phyloP scores from a whole-genome alignment of 2,888 invertebrate species.

The Andrena chrysosceles region DNA sequence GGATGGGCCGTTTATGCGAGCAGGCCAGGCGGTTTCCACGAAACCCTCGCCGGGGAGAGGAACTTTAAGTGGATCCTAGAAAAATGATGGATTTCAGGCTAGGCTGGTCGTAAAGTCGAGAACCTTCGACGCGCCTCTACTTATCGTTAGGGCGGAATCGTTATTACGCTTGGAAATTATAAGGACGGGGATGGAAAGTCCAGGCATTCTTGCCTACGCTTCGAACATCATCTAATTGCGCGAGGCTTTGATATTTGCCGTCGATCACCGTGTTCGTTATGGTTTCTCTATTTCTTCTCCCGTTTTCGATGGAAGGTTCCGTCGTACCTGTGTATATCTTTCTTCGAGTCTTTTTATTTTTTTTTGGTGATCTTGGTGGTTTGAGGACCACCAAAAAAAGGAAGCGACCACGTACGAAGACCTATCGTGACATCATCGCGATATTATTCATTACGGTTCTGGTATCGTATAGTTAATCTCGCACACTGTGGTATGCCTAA shows the following conservation, averaged over 20 bases:
- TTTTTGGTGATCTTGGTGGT: not conserved
- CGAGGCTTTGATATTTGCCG: constrained; percentile 14
- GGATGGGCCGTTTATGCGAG: constrained; percentile 2
- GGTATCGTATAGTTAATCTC: constrained; percentile 68
- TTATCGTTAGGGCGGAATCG: constrained; percentile 26
- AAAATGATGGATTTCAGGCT: constrained; percentile 53
- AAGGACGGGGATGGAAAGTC: constrained; percentile 20
- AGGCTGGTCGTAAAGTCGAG: constrained; percentile 36
- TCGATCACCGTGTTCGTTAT: not conserved
- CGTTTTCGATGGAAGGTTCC: not conserved
- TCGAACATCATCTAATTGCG: constrained; percentile 1
- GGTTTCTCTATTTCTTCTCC: not conserved
- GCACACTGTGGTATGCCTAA: constrained; percentile 63
- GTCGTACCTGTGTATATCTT: not conserved
- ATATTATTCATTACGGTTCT: constrained; percentile 67
- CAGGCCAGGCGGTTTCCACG: constrained; percentile 28
- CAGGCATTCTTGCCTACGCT: constrained; percentile 3
- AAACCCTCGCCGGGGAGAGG: constrained; percentile 37
- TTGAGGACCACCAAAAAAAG: constrained; percentile 25
- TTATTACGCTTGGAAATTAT: constrained; percentile 28
- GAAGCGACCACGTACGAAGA: constrained; percentile 54
- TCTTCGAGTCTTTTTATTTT: constrained; percentile 6
- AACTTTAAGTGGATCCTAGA: constrained; percentile 59
- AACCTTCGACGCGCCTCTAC: constrained; percentile 28
- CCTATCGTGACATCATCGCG: constrained; percentile 61